Percentiles rank a stretch among this genome's conserved stretches.
Evolutionary conservation across 53 echinoderm and acorn worm genomes (phyloP).

Genomic region (Antedon mediterranea): DNA sequence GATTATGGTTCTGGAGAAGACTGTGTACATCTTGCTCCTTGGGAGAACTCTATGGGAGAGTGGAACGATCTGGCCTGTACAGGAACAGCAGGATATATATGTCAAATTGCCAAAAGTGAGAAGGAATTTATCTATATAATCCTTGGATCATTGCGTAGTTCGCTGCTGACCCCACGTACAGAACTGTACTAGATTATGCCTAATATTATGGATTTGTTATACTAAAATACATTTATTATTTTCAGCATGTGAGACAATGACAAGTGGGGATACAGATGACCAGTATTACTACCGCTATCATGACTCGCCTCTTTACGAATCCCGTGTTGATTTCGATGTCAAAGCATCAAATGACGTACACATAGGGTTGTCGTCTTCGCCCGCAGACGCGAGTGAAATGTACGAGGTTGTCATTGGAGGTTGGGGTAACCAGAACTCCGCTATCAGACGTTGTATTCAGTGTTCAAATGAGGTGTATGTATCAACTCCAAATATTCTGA

Average conservation of each 20-base stretch:
- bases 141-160: not conserved
- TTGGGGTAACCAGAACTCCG: conserved; percentile 41
- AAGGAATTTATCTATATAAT: not conserved
- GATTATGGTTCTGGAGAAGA: conserved; percentile 44
- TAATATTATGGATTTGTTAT: too few species aligned
- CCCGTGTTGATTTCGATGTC: conserved; percentile 40
- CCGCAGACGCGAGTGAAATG: conserved; percentile 23
- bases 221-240: too few species aligned
- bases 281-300: conserved; percentile 43
- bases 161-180: too few species aligned
- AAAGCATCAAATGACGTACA: conserved; percentile 45
- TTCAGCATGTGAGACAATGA: conserved; percentile 16
- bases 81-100: conserved; percentile 28
- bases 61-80: conserved; percentile 66
- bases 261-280: conserved; percentile 8
- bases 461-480: conserved; percentile 23
- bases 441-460: conserved; percentile 27
- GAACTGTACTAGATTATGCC: too few species aligned
- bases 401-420: conserved; percentile 53
- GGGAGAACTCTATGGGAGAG: conserved; percentile 32
- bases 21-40: conserved; percentile 45
- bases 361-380: conserved; percentile 30
- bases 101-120: conserved; percentile 52
- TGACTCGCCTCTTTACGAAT: conserved; percentile 18
- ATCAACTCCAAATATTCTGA: conserved; percentile 27